Base-by-base conservation (phyloP, 2,113 vertebrate genomes). In the Brachionichthys hirsutus region DNA sequence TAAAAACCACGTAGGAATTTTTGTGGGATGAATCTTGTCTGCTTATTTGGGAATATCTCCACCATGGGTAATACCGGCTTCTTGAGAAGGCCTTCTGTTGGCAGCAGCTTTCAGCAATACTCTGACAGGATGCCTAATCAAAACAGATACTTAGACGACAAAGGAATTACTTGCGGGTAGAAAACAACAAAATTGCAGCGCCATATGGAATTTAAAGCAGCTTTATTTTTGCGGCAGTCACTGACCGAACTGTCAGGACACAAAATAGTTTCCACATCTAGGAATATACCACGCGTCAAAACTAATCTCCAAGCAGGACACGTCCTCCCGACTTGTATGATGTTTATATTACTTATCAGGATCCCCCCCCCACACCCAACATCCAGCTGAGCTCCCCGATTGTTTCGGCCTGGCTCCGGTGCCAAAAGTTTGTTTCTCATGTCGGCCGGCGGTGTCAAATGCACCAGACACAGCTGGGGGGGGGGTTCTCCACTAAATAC, bases 371-470 rank as follows among this genome's bases (percentile, higher is more conserved):
- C 60, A 18, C 67, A 4, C 24, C 24, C 24, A 30, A 68, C 2
- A 63, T 76, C 66, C 61, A 51, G 54, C 49, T n/a, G 71, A 59
- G 67, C 69, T 54, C 35, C 11, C 30, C 12, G 73, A 81, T 88
- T 86, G 85, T 81, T 83, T 82, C 62, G 59, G 49, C 12, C 30
- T 3, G 68, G 43, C 54, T 7, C 22, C 1, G 34, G 75, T 62
- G 85, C 78, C 75, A 85, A 69, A 85, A 51, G 84, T 88, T 86
- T 87, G 80, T 86, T 89, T 85, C 70, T 85, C 55, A 43, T 85
- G 76, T 65, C 60, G 59, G 72, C 30, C 54, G 22, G 42, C 12
- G 61, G 87, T 87, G 86, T 87, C 74, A 85, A 69, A 89, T 60
- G 71, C 56, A 86, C 53, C 58, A 57, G 67, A 64, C 61, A 51